Evolutionary conservation across 23 tunicate species (phyloP).

Genomic region (Ciona savignyi): DNA sequence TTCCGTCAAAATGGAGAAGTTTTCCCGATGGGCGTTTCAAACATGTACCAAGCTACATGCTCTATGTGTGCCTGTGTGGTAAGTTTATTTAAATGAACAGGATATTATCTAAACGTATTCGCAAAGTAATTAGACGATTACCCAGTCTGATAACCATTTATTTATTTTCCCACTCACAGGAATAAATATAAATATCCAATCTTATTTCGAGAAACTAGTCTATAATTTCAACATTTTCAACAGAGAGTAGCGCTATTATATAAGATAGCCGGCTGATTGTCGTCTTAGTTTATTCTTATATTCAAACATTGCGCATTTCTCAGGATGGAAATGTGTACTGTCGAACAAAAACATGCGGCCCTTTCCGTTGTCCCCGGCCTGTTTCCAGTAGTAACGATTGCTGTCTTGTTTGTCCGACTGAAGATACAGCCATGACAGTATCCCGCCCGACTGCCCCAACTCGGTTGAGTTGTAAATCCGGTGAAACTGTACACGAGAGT

Average conservation of each 20-base stretch:
- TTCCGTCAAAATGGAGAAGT: neutral
- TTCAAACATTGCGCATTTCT: too few species aligned
- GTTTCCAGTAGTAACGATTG: neutral
- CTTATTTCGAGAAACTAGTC: too few species aligned
- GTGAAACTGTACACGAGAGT: neutral
- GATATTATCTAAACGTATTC: too few species aligned
- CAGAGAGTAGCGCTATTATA: too few species aligned
- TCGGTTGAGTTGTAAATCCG: neutral
- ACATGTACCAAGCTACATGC: neutral
- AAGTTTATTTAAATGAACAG: too few species aligned
- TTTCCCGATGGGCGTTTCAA: neutral
- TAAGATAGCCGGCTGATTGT: too few species aligned
- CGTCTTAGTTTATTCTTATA: too few species aligned
- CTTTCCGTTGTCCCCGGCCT: neutral
- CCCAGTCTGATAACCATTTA: too few species aligned
- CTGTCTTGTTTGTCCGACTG: neutral
- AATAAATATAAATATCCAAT: too few species aligned
- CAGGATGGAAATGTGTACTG: neutral
- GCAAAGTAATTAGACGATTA: too few species aligned
- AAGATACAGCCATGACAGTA: neutral
- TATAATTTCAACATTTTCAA: too few species aligned
- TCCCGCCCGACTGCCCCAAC: neutral
- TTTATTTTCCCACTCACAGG: too few species aligned
- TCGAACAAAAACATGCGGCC: neutral
- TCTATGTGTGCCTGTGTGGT: neutral